Evolutionary conservation across 35 echinoderm and acorn worm species (phyloP).

Genomic region (Hemicentrotus pulcherrimus): DNA sequence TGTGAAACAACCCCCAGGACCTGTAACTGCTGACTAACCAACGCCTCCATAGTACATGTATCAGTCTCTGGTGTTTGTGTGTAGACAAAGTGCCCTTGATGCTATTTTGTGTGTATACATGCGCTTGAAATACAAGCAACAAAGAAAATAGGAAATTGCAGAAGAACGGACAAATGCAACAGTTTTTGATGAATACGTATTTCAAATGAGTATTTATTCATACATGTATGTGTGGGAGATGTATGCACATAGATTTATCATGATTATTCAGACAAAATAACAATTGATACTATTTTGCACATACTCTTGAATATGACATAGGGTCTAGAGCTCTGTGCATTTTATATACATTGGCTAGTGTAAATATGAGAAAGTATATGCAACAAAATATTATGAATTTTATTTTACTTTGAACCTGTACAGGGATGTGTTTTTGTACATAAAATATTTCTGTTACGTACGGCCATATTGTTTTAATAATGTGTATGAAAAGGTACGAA

Average conservation of each 20-base stretch:
- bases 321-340: neutral
- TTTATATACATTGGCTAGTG: neutral
- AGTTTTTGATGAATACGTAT: neutral
- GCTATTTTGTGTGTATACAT: neutral
- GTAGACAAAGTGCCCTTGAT: neutral
- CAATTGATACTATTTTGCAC: neutral
- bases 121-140: neutral
- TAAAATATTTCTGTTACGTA: neutral
- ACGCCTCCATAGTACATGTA: too few relatives aligned
- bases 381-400: conserved; percentile 6
- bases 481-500: neutral
- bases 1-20: too few relatives aligned
- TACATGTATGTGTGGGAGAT: neutral
- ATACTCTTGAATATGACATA: neutral
- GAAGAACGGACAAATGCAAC: neutral
- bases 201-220: neutral
- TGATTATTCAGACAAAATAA: neutral
- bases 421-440: neutral
- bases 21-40: too few relatives aligned
- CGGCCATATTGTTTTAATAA: neutral
- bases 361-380: neutral
- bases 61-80: neutral
- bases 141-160: neutral
- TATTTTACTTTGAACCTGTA: neutral
- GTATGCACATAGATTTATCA: neutral